Evolutionary conservation across 2,797 vertebrate species (phyloP), one percentile per base, ranked within the genome.

Genomic region (Lateolabrax maculatus): DNA sequence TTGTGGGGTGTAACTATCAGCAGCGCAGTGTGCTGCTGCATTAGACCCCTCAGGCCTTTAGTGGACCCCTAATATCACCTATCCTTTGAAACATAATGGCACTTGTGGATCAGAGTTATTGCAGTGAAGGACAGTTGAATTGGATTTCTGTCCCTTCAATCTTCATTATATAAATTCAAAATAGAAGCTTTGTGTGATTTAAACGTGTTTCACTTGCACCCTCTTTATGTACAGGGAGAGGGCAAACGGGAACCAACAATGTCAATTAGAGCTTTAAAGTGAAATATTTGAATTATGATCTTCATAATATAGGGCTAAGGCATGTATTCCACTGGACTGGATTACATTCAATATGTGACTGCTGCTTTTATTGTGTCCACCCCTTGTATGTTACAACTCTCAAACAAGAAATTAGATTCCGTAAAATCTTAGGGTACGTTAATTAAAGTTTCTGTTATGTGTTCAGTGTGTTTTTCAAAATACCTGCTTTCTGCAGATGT

Each of bases 61-160:
- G n/a, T 48, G 60, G 71, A 63, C 43, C 44, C 80, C 41, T 84
- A 63, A 76, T 70, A 66, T 53, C 64, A 58, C 49, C 48, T 27
- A 15, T 55, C n/a, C 62, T 81, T 87, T 85, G 23, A 81, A 75
- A 68, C 44, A 27, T 29, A 55, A 31, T 19, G 34, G 63, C 16
- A 36, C 25, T 12, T 6, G 58, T 27, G 25, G 70, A 75, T 69
- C 37, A 8, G n/a, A 67, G 48, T 19, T 41, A n/a, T 4, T 37
- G 43, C 62, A 49, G 7, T 46, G 36, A 76, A 76, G 77, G 64
- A 39, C 75, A 73, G 46, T n/a, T 65, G 41, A 34, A 37, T 52
- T 37, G 3, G 44, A 76, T 53, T 62, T 13, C 67, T 69, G 52
- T 46, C 46, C 34, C 27, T 60, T 75, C 51, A 44, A 27, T 48